phyloP scores from a whole-genome alignment of 2,797 vertebrate genomes.

The Pangasius krempfi region DNA sequence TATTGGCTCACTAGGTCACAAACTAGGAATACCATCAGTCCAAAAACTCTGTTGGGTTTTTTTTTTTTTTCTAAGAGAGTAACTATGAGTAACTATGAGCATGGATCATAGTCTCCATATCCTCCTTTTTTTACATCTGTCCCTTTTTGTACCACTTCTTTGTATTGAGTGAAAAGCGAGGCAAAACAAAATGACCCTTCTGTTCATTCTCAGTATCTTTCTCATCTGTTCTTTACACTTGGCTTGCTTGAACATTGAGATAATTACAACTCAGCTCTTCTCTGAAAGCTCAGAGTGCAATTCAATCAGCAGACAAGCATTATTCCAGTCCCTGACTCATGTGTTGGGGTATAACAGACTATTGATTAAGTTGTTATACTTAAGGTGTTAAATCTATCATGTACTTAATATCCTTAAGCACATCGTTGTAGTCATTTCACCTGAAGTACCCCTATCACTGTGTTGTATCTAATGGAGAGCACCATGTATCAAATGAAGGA shows the following conservation, averaged over 20 bases:
- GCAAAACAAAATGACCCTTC: constrained; percentile 29
- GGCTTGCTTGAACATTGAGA: constrained; percentile 61
- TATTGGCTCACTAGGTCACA: no score
- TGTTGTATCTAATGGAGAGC: neutral
- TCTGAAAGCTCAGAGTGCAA: constrained; percentile 68
- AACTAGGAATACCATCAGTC: no score
- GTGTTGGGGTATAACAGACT: constrained; percentile 46
- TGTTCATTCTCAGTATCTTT: constrained; percentile 67
- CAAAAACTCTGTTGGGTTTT: no score
- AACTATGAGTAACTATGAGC: neutral
- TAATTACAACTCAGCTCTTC: constrained; percentile 73
- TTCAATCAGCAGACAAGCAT: constrained; percentile 68
- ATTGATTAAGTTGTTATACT: constrained; percentile 67
- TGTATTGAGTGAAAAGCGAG: neutral
- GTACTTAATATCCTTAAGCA: constrained; percentile 55
- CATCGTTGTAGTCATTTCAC: neutral
- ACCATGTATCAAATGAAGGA: neutral
- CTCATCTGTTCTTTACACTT: constrained; percentile 67
- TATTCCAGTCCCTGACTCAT: constrained; percentile 71
- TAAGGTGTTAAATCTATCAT: constrained; percentile 62
- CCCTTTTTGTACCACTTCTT: neutral
- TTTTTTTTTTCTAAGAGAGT: neutral
- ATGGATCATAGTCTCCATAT: constrained; percentile 20
- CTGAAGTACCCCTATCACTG: neutral
- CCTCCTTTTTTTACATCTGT: neutral